These are phyloP conservation scores for Urocynchramus pylzowi DNA, from an alignment of 2,113 vertebrate species.

Conservation along the genomic window DNA sequence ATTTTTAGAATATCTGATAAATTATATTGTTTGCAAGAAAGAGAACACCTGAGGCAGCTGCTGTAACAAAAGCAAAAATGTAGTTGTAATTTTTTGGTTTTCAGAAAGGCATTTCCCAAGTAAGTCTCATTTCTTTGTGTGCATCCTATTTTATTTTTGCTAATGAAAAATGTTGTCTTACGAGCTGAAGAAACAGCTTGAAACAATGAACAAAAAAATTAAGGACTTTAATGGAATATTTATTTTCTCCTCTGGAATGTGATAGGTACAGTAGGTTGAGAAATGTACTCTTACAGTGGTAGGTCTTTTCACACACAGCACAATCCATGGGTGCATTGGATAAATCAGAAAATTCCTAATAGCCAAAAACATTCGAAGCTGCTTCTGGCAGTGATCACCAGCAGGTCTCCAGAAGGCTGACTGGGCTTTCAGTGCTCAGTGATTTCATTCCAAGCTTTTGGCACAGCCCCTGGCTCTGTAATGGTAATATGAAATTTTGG, in stretches of 20 bases:
- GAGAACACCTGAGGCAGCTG: constrained; percentile 53
- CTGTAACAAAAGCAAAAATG: constrained; percentile 40
- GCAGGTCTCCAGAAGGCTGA: not conserved
- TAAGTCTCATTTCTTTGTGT: not conserved
- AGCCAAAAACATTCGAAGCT: not conserved
- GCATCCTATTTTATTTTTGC: not conserved
- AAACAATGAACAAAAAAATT: not conserved
- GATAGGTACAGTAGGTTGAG: not conserved
- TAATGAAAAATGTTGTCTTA: not conserved
- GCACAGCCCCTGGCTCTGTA: fast-evolving
- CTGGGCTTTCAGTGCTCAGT: not conserved
- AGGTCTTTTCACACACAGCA: not conserved
- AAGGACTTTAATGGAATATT: not conserved
- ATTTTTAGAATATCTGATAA: constrained; percentile 56
- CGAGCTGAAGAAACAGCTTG: not conserved
- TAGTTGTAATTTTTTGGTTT: not conserved
- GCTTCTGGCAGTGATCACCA: not conserved
- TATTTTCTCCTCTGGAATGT: not conserved
- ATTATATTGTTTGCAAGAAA: not conserved
- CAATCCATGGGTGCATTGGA: not conserved
- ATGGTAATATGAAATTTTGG: not conserved
- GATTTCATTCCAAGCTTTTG: not conserved
- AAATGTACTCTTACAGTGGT: not conserved
- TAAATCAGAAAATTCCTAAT: not conserved
- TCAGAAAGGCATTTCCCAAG: not conserved